These are phyloP conservation scores for Sipha flava DNA, from an alignment of 1,140 invertebrate genomes.

Conservation along the genomic window DNA sequence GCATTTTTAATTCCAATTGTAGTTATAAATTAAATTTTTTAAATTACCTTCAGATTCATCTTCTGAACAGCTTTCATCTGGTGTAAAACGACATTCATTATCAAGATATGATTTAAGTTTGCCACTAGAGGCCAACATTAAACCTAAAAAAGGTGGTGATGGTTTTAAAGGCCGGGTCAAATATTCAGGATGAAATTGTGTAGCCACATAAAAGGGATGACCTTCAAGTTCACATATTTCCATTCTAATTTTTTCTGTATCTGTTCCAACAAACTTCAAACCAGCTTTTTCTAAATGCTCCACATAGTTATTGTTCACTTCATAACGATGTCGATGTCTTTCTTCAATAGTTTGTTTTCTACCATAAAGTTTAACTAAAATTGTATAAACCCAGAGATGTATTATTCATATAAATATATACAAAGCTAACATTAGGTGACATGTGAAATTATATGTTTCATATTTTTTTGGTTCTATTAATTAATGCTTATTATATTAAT, in stretches of 20 bases:
- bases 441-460: too few species aligned
- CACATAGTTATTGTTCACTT: slow-evolving; percentile 89
- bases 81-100: slow-evolving; percentile 51
- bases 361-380: slow-evolving; percentile 71
- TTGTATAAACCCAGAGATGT: too few species aligned
- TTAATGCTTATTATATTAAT: too few species aligned
- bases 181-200: slow-evolving; percentile 98
- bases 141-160: slow-evolving; percentile 89
- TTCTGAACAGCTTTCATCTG: slow-evolving; percentile 10
- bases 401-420: too few species aligned
- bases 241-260: slow-evolving; percentile 67
- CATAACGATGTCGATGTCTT: slow-evolving; percentile 91
- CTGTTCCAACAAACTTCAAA: slow-evolving; percentile 83
- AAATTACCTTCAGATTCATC: slow-evolving; percentile 8
- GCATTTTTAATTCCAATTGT: too few species aligned
- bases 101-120: slow-evolving; percentile 62
- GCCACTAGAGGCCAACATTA: slow-evolving; percentile 77
- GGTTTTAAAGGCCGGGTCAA: slow-evolving; percentile 85
- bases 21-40: neutral
- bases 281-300: slow-evolving; percentile 68
- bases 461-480: too few species aligned
- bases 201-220: slow-evolving; percentile 90
- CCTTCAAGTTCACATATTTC: slow-evolving; percentile 64
- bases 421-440: too few species aligned
- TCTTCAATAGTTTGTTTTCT: slow-evolving; percentile 80